These are phyloP conservation scores for Cyprinodon diabolis DNA, from an alignment of 2,797 vertebrate species.

Conservation along the genomic window DNA sequence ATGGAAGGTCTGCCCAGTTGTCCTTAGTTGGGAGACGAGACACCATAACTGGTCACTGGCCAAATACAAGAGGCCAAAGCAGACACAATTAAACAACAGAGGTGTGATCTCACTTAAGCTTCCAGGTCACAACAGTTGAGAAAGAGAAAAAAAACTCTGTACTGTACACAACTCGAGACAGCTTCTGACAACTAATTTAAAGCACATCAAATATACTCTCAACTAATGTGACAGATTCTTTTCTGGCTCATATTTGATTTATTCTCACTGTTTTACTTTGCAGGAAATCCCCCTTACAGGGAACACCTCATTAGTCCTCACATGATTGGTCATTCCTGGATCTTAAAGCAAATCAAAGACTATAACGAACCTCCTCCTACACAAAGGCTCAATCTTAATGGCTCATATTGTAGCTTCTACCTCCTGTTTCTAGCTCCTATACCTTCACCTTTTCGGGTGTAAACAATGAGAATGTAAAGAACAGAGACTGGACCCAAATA, in stretches of 20 bases:
- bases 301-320: not conserved
- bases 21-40: not conserved
- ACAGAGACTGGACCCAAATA: too few species aligned
- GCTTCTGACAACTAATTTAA: not conserved
- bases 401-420: too few species aligned
- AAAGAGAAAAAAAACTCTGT: not conserved
- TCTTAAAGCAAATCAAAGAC: not conserved
- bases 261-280: not conserved
- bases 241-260: not conserved
- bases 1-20: not conserved
- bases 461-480: too few species aligned
- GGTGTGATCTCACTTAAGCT: not conserved
- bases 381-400: not conserved
- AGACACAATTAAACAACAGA: not conserved
- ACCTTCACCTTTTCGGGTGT: too few species aligned
- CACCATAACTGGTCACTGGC: not conserved
- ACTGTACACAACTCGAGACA: not conserved
- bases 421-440: too few species aligned
- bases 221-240: not conserved
- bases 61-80: not conserved
- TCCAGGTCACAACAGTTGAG: not conserved
- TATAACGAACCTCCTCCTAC: not conserved
- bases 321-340: not conserved
- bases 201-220: not conserved
- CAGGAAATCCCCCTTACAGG: not conserved